These are phyloP conservation scores for Dynastes maya DNA, from an alignment of 2,888 invertebrate genomes.

Conservation along the genomic window DNA sequence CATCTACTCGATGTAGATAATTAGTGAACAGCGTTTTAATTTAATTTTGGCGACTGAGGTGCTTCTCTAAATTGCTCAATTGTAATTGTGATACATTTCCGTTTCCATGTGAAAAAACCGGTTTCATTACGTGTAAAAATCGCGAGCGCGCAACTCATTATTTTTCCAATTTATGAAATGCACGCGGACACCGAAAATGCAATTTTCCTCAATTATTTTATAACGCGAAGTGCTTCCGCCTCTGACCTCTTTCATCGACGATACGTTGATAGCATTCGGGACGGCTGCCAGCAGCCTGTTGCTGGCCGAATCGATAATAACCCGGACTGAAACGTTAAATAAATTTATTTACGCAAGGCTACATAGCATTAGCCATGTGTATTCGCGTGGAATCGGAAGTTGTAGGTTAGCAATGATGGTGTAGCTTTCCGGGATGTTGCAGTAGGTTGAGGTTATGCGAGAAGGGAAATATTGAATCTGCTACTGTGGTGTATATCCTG, in stretches of 20 bases:
- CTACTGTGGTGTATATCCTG: too few relatives aligned
- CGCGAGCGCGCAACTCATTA: background rate
- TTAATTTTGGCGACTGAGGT: background rate
- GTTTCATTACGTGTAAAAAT: background rate
- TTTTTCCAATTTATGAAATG: background rate
- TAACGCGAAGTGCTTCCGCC: background rate
- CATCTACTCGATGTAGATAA: too few relatives aligned
- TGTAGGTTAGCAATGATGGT: background rate
- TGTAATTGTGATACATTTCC: background rate
- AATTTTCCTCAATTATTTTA: background rate
- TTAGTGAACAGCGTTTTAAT: background rate
- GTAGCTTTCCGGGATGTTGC: background rate
- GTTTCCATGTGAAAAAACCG: background rate
- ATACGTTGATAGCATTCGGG: background rate
- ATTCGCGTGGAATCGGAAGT: conserved; percentile 1
- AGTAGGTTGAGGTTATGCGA: background rate
- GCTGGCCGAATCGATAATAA: conserved; percentile 22
- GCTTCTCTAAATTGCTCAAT: background rate
- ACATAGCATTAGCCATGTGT: background rate
- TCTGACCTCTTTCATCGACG: background rate
- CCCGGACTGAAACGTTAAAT: conserved; percentile 17
- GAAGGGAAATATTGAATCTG: background rate
- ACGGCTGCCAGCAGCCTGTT: conserved; percentile 5
- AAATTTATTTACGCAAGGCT: conserved; percentile 8
- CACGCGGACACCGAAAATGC: background rate